Evolutionary conservation across 2,113 vertebrate species (phyloP), one percentile per base, ranked within the genome.

Genomic region (Trichechus manatus): DNA sequence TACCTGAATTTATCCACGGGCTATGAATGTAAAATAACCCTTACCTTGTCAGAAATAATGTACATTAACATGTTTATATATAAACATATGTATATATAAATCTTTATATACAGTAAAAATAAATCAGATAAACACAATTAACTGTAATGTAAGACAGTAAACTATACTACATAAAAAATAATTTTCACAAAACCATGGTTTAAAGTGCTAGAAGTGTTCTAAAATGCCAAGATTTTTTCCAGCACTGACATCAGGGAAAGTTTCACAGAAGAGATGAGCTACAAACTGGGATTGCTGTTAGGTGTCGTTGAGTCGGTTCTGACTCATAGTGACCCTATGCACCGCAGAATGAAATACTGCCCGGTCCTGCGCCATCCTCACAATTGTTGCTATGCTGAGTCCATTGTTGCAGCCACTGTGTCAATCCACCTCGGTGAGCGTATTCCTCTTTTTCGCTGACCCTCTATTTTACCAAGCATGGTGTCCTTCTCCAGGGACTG

Each of bases 181-280:
- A 0, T 13, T 36, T 47, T 63, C 33, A 72, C 2, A 1, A 33
- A 70, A 93, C 29, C 86, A 64, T 80, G 47, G 47, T 91, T 95
- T 85, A 81, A 70, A 90, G 25, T 72, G 31, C n/a, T 92, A 1
- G 25, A 92, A 86, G 19, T 6, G 9, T 33, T 66, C 36, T 87
- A 61, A 93, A 78, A 95, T 27, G 7, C 6, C 50, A 81, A 87
- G 3, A 83, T 70, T 89, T 89, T 27, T 85, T 89, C 36, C n/a
- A 66, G 23, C 39, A 85, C 31, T 47, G 25, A 5, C 27, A 64
- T 19, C 13, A 83, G 42, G 44, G 23, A 66, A 72, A 64, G 13
- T 31, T 66, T n/a, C 31, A 87, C 10, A 72, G 2, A 94, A 59
- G 3, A 83, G 20, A 88, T 22, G 25, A 93, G 11, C 2, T 83